Percentiles rank a stretch among this genome's conserved stretches.
Evolutionary conservation across 2,888 invertebrate species (phyloP).

Genomic region (Ariolimax columbianus): DNA sequence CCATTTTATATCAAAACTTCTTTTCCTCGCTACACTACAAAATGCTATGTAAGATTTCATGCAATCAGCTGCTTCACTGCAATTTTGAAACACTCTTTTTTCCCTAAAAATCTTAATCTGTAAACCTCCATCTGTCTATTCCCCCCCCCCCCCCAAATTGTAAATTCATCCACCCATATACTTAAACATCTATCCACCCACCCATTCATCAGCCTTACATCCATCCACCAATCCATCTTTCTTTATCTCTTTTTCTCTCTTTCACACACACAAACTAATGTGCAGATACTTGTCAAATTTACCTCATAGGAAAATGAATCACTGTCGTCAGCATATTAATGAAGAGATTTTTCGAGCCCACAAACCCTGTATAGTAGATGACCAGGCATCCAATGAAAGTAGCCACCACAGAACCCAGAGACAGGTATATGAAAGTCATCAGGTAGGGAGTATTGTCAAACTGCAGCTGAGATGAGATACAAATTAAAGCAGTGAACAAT

Average conservation of each 20-base stretch:
- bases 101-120: no score
- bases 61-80: background rate
- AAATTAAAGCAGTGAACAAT: background rate
- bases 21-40: background rate
- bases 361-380: slow-evolving; percentile 72
- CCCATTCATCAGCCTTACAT: no score
- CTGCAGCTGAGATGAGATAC: slow-evolving; percentile 31
- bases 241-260: background rate
- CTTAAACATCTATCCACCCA: no score
- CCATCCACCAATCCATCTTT: background rate
- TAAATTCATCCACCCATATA: no score
- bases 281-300: slow-evolving; percentile 45
- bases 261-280: background rate
- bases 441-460: slow-evolving; percentile 81
- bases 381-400: slow-evolving; percentile 84
- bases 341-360: slow-evolving; percentile 84
- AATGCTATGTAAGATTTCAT: no score
- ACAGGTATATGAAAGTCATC: slow-evolving; percentile 83
- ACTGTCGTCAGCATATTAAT: slow-evolving; percentile 84
- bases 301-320: slow-evolving; percentile 84
- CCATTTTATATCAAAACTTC: background rate
- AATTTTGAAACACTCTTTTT: no score
- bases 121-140: no score
- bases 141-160: no score
- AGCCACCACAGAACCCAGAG: slow-evolving; percentile 82